A percentile compares a stretch with the other conserved stretches of the same genome.
Conservation (phyloP, 2,888 invertebrate genomes). For the Acanthoscelides obtectus region DNA sequence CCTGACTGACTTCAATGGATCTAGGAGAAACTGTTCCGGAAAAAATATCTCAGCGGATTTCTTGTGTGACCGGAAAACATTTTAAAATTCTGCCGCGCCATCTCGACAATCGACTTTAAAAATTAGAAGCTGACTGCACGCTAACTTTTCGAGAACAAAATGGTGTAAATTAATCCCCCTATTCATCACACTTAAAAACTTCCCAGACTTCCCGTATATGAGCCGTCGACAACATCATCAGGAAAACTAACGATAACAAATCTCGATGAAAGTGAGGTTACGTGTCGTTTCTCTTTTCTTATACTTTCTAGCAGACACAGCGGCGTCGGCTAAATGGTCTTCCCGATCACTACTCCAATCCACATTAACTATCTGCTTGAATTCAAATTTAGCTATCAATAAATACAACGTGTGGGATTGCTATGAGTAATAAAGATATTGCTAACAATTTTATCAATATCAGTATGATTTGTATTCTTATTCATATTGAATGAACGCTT, state of each 20-base stretch:
- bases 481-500: too few relatives aligned
- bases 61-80: too few relatives aligned
- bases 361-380: too few relatives aligned
- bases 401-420: too few relatives aligned
- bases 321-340: neutral
- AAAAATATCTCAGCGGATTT: too few relatives aligned
- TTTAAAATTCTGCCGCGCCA: neutral
- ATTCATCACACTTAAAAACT: neutral
- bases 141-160: neutral
- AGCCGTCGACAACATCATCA: neutral
- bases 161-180: neutral
- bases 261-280: neutral
- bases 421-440: too few relatives aligned
- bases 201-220: neutral
- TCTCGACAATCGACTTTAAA: neutral
- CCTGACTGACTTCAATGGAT: too few relatives aligned
- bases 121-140: neutral
- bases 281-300: neutral
- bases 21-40: too few relatives aligned
- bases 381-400: too few relatives aligned
- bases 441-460: too few relatives aligned
- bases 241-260: neutral
- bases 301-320: neutral
- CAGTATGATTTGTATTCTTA: too few relatives aligned
- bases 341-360: too few relatives aligned